These are phyloP conservation scores for Neolamprologus brichardi DNA, from an alignment of 2,113 vertebrate species.

Conservation along the genomic window DNA sequence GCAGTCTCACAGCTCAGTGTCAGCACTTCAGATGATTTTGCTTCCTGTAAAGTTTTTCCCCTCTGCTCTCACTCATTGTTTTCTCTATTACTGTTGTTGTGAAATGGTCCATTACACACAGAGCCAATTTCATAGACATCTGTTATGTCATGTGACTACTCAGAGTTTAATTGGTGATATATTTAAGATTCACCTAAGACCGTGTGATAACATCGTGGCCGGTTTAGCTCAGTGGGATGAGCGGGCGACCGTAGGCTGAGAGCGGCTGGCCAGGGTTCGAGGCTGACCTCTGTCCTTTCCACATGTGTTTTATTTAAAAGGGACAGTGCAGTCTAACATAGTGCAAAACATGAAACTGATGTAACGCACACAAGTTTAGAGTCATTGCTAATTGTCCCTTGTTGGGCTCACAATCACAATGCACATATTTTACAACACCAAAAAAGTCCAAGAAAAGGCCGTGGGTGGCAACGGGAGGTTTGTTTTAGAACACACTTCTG, in stretches of 20 bases:
- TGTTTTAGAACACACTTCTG: no score
- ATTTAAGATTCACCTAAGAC: neutral
- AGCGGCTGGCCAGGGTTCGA: neutral
- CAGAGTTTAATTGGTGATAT: neutral
- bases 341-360: no score
- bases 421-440: neutral
- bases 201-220: rapidly evolving
- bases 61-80: rapidly evolving
- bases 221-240: neutral
- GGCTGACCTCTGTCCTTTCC: no score
- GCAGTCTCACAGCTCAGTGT: neutral
- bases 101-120: neutral
- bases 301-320: no score
- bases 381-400: neutral
- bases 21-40: neutral
- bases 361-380: no score
- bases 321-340: no score
- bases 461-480: no score
- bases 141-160: neutral
- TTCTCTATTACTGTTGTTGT: neutral
- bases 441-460: no score
- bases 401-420: neutral
- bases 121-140: neutral
- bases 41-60: neutral
- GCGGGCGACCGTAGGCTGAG: neutral